A percentile compares a stretch with the other conserved stretches of the same genome.
Conservation (phyloP, 1,140 invertebrate genomes). For the Colletes gigas region DNA sequence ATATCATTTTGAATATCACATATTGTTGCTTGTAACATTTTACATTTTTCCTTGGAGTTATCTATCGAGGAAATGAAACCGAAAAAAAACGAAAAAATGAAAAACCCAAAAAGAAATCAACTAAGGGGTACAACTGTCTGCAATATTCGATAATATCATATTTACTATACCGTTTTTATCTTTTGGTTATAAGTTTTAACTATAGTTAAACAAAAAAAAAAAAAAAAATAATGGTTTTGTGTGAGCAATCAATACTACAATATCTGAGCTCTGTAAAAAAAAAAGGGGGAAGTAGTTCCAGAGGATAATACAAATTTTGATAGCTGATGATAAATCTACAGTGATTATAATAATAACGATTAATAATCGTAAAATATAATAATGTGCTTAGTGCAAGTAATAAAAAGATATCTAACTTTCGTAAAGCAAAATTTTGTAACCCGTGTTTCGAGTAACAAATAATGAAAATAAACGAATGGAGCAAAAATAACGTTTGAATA, state of each 20-base stretch:
- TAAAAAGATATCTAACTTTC: constrained; percentile 47
- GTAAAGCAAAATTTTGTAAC: constrained; percentile 59
- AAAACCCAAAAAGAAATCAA: constrained; percentile 40
- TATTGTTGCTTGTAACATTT: constrained; percentile 43
- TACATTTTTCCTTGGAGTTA: constrained; percentile 20
- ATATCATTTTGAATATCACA: constrained; percentile 51
- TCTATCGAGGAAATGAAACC: constrained; percentile 17
- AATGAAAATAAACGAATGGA: background rate
- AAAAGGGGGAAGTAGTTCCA: constrained; percentile 31
- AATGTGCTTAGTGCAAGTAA: constrained; percentile 55
- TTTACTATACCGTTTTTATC: constrained; percentile 55
- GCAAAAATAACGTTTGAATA: constrained; percentile 6
- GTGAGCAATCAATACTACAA: constrained; percentile 34
- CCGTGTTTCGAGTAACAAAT: constrained; percentile 18
- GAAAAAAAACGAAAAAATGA: background rate
- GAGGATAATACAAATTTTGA: constrained; percentile 51
- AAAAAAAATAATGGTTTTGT: constrained; percentile 26
- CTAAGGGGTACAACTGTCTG: constrained; percentile 42
- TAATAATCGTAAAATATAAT: constrained; percentile 57
- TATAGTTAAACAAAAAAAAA: constrained; percentile 13
- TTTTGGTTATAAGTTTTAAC: constrained; percentile 49
- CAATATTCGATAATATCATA: constrained; percentile 50
- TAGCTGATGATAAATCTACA: constrained; percentile 58
- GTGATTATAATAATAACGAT: constrained; percentile 56
- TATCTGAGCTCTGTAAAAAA: constrained; percentile 37